Evolutionary conservation across 1,140 invertebrate genomes (phyloP), one percentile per base, ranked within the genome.

Genomic region (Carposina sasakii): DNA sequence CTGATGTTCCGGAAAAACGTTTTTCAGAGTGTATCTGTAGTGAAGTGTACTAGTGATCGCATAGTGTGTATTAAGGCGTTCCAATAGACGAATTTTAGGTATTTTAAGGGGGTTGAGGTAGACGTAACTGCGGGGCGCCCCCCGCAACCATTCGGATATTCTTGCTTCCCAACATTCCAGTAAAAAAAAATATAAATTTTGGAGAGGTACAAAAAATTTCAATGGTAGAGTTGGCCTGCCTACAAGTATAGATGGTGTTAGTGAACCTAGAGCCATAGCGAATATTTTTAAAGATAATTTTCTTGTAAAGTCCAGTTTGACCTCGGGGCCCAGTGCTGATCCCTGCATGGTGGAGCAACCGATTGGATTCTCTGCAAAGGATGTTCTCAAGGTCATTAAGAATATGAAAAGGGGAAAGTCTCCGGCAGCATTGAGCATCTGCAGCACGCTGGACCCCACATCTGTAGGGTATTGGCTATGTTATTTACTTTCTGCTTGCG

Each of bases 351-450:
- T 33, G 31, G 31, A 33, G 31, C 31, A 33, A 15, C 31, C 31
- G 31, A 4, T 33, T 13, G 15, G 13, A 33, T 8, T 33, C 31
- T 10, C 31, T 33, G 31, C 31, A 8, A 33, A 33, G 13, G 31
- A 33, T 33, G 31, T 33, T 10, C 8, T 8, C 3, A 19, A 19
- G 5, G 37, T 20, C 5, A 40, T 40, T 9, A 40, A 40, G 13
- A 17, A 40, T 22, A 40, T 40, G 37, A 40, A 40, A 19, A 40
- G 37, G 13, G 17, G 37, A 4, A 40, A 40, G 20, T 40, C 37
- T 40, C 37, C 37, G 12, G 37, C 37, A 40, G 37, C 19, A 40
- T 40, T 20, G 17, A 40, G 37, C 37, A 40, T 9, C 37, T 40
- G 5, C 13, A 20, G 19, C 20, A 40, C 13, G 37, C 20, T 3